Evolutionary conservation across 2,797 vertebrate species (phyloP), one percentile per base, ranked within the genome.

Genomic region (Heteromormyrus szaboi): DNA sequence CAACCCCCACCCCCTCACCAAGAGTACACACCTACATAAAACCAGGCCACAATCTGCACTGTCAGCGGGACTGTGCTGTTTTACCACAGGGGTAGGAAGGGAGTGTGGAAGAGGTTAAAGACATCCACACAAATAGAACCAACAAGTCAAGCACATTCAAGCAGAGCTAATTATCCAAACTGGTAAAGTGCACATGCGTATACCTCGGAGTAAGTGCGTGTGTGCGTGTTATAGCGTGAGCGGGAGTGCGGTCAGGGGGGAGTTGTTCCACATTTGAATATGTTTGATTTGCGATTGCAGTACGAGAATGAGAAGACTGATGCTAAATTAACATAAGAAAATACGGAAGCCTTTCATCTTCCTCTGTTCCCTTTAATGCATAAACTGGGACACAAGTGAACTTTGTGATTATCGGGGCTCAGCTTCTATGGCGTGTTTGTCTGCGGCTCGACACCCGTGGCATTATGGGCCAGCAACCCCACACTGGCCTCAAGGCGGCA

Each of bases 211-310:
- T 46, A 11, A 4, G 59, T 6, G 51, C 0, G 25, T 44, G 87
- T 56, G 22, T 44, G 33, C 14, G 33, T 54, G 19, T 41, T 56
- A 25, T 29, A 53, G 87, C n/a, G 48, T 54, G 22, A 51, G 87
- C 8, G 65, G 76, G 65, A 81, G 76, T 1, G 19, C 9, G 33
- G 65, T 87, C 89, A 81, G 51, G 41, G 33, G 85, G 89, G 89
- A 89, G 85, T 62, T 87, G 89, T 87, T 87, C 65, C 86, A 89
- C 46, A 89, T 89, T 89, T 89, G 89, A 89, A 89, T 89, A 87
- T 25, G 85, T 89, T 89, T 89, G 89, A 89, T 89, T 89, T 89
- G 65, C 72, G n/a, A 81, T 87, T 62, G 68, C 89, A 81, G 89
- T 83, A 87, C 86, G 68, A 87, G 83, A 85, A 84, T 86, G 41